Base-by-base conservation (phyloP, 2,888 invertebrate species). In the Neria commutata region DNA sequence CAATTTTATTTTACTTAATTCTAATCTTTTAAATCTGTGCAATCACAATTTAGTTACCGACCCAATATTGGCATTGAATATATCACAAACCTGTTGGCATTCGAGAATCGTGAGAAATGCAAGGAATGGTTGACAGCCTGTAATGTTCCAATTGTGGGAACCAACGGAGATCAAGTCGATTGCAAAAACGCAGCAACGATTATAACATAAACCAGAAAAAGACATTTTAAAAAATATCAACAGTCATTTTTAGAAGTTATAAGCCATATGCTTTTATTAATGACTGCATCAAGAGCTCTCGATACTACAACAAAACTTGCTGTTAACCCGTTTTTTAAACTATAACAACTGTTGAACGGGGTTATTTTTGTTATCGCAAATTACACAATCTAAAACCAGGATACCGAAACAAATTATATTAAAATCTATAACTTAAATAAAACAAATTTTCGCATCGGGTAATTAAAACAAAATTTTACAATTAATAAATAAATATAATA, bases 81-180 rank as follows among this genome's bases (percentile, higher is more conserved):
- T 88, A 86, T 98, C 84, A 85, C 88, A 81, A 88, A 89, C 83
- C 91, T 92, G 86, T 87, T 98, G 87, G 94, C 91, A 80, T 95
- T 96, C 87, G 88, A 89, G 77, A 89, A 90, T 72, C 84, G 84
- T 80, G 89, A 90, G 82, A 91, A 93, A 83, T 93, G 92, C 84
- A 84, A 89, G 83, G 91, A 93, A 82, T 97, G 96, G 89, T 87
- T 97, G 81, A 87, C 86, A 81, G 89, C 90, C 77, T 91, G 92
- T 83, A 88, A 88, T 83, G 86, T 94, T 79, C 86, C 85, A 75
- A 90, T 88, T 84, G 85, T 86, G 81, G 90, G 89, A 83, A 61
- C 84, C 75, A 85, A 86, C 83, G 86, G 87, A 75, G 87, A 85
- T 79, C 88, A 87, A 83, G 87, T 96, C 83, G 95, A 96, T 89